Percentiles rank a stretch among this genome's conserved stretches.
phyloP scores from a whole-genome alignment of 2,888 invertebrate species.

The Agonum fuliginosum region DNA sequence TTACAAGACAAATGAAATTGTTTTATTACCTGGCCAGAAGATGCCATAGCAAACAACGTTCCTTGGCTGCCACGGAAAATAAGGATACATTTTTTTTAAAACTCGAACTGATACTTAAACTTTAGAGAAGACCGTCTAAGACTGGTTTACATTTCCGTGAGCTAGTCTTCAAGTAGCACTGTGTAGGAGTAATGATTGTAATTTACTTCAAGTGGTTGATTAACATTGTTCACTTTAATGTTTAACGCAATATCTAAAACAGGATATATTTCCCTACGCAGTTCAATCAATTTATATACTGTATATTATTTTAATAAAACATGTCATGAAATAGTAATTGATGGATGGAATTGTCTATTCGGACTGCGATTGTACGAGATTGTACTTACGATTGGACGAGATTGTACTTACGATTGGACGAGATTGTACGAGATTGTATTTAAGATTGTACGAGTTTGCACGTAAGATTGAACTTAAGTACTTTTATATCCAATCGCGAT shows the following conservation, averaged over 20 bases:
- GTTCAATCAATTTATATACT: not conserved
- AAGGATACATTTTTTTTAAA: constrained; percentile 11
- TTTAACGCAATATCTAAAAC: constrained; percentile 11
- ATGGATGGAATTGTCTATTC: no score
- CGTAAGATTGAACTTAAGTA: no score
- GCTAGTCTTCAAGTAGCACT: not conserved
- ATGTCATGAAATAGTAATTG: no score
- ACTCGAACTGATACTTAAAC: not conserved
- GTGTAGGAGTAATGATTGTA: constrained; percentile 15
- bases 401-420: no score
- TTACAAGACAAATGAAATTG: not conserved
- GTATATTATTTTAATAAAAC: not conserved
- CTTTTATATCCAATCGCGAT: no score
- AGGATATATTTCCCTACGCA: not conserved
- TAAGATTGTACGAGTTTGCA: no score
- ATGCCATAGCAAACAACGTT: constrained; percentile 2
- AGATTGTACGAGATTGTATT: no score
- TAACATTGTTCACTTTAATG: constrained; percentile 23
- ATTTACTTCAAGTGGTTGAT: constrained; percentile 17
- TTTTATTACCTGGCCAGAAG: constrained; percentile 34
- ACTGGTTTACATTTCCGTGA: constrained; percentile 8
- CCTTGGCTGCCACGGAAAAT: not conserved
- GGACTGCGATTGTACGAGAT: no score
- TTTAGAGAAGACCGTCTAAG: not conserved
- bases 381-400: no score